Evolutionary conservation across 2,888 invertebrate genomes (phyloP).

Genomic region (Merodon equestris): DNA sequence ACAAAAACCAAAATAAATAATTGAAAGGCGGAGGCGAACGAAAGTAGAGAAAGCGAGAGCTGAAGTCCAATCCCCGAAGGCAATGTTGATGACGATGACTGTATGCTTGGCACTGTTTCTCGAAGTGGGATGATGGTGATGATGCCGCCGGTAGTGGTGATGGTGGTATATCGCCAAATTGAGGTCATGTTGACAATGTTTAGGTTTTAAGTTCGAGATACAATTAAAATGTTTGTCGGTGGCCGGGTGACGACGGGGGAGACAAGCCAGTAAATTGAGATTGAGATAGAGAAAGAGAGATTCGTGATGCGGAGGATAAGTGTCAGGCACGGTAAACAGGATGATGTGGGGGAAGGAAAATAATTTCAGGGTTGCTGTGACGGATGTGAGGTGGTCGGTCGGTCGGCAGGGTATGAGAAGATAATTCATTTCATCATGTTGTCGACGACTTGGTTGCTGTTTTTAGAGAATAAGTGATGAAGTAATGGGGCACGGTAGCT

Average conservation of each 20-base stretch:
- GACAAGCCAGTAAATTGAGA: background rate
- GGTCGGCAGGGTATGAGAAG: conserved; percentile 37
- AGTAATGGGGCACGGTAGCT: conserved; percentile 21
- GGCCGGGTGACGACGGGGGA: background rate
- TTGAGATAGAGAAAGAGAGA: background rate
- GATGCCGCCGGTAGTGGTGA: too few species aligned
- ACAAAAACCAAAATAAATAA: conserved; percentile 41
- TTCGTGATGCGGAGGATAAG: too few species aligned
- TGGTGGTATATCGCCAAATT: conserved; percentile 41
- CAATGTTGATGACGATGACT: background rate
- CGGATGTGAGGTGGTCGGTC: conserved; percentile 28
- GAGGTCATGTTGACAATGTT: conserved; percentile 68
- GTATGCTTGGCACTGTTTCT: conserved; percentile 6
- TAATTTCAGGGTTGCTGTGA: conserved; percentile 37
- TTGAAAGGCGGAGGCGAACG: conserved; percentile 24
- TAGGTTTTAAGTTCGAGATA: conserved; percentile 66
- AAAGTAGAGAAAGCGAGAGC: background rate
- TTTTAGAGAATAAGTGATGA: conserved; percentile 47
- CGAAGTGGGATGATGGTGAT: too few species aligned
- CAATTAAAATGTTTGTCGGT: conserved; percentile 56
- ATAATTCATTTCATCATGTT: conserved; percentile 60
- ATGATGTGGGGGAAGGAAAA: conserved; percentile 1
- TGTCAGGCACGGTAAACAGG: too few species aligned
- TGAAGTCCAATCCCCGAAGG: conserved; percentile 1
- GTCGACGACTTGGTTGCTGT: conserved; percentile 42